Evolutionary conservation across 2,888 invertebrate genomes (phyloP), one percentile per base, ranked within the genome.

Genomic region (Labia minor): DNA sequence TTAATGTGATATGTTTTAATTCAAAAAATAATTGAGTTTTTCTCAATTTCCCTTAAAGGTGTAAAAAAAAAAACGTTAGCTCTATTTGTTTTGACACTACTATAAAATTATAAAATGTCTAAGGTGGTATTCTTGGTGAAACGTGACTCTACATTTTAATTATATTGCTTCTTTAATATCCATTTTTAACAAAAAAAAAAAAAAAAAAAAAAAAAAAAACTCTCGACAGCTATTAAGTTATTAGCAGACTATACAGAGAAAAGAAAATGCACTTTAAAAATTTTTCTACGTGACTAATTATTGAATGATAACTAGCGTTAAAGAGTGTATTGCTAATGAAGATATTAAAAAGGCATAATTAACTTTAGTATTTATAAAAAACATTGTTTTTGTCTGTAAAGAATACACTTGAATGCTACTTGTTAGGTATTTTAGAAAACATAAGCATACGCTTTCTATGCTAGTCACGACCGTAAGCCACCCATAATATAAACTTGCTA

Each of bases 401-500:
- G 6, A 33, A 33, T 33, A 33, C 6, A 33, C 6, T 33, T 33
- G 33, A 33, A 33, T 33, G 33, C 33, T 11, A 33, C 6, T 33
- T 33, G 33, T 33, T 33, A n/a, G n/a, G n/a, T n/a, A n/a, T n/a
- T n/a, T n/a, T n/a, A 33, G 33, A 33, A 33, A 33, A 33, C 33
- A 33, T 33, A 33, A 33, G 33, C 33, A 33, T 33, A 33, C 11
- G 6, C 6, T 67, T 64, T 64, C 37, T 64, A 67, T 61, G 62
- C 65, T 16, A 64, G 67, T 67, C 67, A 67, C 67, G 67, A 65
- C 67, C 64, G 64, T 67, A 61, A 64, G 61, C 21, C 37, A 65
- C 49, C 33, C 61, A 61, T 64, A 65, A 65, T 68, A 68, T 68
- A 68, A 68, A 68, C 68, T 68, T 65, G 68, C 65, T 37, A 65